Evolutionary conservation across 2,797 vertebrate genomes (phyloP).

Genomic region (Taenioides sp.): DNA sequence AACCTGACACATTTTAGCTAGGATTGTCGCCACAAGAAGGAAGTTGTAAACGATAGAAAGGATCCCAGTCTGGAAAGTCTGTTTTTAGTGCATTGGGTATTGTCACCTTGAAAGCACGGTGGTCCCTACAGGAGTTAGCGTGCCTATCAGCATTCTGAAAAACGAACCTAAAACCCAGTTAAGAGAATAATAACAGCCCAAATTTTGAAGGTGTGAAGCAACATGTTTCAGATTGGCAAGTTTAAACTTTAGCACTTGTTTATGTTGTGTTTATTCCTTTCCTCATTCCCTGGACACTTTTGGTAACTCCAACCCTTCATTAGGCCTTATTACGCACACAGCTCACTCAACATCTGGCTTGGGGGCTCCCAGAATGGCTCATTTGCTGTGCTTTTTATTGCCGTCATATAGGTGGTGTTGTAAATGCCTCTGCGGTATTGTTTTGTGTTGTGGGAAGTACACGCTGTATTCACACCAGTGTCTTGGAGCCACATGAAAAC

Average conservation of each 20-base stretch:
- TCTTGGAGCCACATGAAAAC: conserved; percentile 18
- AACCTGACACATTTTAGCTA: conserved; percentile 73
- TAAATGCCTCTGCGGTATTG: conserved; percentile 79
- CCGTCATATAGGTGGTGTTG: conserved; percentile 79
- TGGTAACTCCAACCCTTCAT: conserved; percentile 77
- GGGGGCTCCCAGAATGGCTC: conserved; percentile 75
- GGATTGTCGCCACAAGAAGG: conserved; percentile 82
- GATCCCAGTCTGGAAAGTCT: conserved; percentile 76
- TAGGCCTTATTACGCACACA: conserved; percentile 77
- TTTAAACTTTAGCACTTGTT: conserved; percentile 76
- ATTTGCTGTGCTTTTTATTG: conserved; percentile 80
- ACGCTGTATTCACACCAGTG: conserved; percentile 55
- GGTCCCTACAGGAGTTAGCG: conserved; percentile 44
- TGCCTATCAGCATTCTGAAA: conserved; percentile 7
- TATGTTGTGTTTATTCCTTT: conserved; percentile 79
- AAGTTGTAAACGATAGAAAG: conserved; percentile 82
- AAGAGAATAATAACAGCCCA: conserved; percentile 12
- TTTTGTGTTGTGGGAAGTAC: conserved; percentile 70
- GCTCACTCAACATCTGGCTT: conserved; percentile 78
- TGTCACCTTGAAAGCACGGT: conserved; percentile 74
- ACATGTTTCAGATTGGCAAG: conserved; percentile 60
- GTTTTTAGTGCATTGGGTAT: conserved; percentile 68
- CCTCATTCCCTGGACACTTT: conserved; percentile 67
- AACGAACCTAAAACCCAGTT: not conserved
- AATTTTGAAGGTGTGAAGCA: conserved; percentile 27